Evolutionary conservation across 2,797 vertebrate species (phyloP).

Genomic region (Gadopsis bispinosus): DNA sequence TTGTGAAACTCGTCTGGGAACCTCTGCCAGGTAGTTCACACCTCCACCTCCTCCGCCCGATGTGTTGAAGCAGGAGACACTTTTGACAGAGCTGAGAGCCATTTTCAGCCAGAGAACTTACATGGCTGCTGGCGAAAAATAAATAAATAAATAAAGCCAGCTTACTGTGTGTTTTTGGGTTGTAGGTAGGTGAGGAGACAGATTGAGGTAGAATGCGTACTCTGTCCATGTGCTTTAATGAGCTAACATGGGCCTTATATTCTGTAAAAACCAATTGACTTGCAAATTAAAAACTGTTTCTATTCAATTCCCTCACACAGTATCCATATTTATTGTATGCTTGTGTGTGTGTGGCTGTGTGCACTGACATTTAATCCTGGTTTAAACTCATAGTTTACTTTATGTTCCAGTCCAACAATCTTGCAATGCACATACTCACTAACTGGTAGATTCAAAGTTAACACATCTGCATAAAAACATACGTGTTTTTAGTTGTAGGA

Average conservation of each 20-base stretch:
- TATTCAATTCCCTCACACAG: background rate
- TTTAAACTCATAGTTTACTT: background rate
- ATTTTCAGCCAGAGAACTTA: constrained; percentile 58
- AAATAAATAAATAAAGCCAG: background rate
- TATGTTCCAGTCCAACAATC: background rate
- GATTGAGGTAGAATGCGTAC: background rate
- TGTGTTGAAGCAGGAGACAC: constrained; percentile 64
- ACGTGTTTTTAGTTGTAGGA: background rate
- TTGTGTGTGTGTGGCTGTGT: background rate
- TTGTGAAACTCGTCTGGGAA: constrained; percentile 54
- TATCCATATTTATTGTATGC: background rate
- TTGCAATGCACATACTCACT: background rate
- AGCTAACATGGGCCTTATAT: background rate
- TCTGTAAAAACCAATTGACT: background rate
- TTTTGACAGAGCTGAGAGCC: constrained; percentile 67
- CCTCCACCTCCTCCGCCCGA: constrained; percentile 65
- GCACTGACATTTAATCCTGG: background rate
- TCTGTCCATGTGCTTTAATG: background rate
- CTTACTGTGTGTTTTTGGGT: constrained; percentile 26
- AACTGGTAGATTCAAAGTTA: background rate
- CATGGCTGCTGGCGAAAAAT: constrained; percentile 45
- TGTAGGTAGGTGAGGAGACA: background rate
- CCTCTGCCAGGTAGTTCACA: constrained; percentile 70
- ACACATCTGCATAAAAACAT: background rate
- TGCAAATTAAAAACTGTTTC: background rate